phyloP scores from a whole-genome alignment of 2,888 invertebrate species.

The Leucophora obtusa region DNA sequence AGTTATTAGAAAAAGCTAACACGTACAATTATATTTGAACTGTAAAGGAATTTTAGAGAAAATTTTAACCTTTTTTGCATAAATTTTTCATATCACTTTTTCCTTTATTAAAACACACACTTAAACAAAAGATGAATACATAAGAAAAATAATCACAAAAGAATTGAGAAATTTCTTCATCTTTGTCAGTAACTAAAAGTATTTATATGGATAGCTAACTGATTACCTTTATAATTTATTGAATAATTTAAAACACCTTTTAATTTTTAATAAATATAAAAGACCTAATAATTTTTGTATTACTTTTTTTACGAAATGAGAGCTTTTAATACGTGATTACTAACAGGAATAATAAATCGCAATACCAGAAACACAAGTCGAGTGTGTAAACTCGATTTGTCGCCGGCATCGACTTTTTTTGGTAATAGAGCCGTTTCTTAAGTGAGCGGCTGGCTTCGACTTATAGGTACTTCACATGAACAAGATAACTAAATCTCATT shows the following conservation, averaged over 20 bases:
- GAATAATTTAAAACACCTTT: constrained; percentile 6
- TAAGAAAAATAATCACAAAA: constrained; percentile 46
- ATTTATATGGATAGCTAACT: too few relatives aligned
- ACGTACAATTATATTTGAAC: not conserved
- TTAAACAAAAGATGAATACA: constrained; percentile 40
- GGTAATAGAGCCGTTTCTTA: too few relatives aligned
- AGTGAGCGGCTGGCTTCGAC: too few relatives aligned
- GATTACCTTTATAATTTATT: too few relatives aligned
- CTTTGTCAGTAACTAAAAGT: not conserved
- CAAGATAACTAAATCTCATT: too few relatives aligned
- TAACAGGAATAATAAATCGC: constrained; percentile 43
- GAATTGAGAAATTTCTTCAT: constrained; percentile 18
- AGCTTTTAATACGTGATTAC: constrained; percentile 35
- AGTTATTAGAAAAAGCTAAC: not conserved
- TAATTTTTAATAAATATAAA: not conserved
- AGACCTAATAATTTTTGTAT: not conserved
- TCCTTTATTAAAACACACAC: constrained; percentile 30
- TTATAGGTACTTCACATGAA: too few relatives aligned
- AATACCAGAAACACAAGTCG: constrained; percentile 49
- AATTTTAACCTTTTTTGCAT: not conserved
- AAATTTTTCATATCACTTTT: constrained; percentile 8
- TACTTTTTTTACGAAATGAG: not conserved
- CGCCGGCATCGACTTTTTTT: too few relatives aligned
- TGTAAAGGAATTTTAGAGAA: constrained; percentile 46
- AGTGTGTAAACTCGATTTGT: too few relatives aligned